phyloP scores from a whole-genome alignment of 1,140 invertebrate genomes.

The Euglossa dilemma region DNA sequence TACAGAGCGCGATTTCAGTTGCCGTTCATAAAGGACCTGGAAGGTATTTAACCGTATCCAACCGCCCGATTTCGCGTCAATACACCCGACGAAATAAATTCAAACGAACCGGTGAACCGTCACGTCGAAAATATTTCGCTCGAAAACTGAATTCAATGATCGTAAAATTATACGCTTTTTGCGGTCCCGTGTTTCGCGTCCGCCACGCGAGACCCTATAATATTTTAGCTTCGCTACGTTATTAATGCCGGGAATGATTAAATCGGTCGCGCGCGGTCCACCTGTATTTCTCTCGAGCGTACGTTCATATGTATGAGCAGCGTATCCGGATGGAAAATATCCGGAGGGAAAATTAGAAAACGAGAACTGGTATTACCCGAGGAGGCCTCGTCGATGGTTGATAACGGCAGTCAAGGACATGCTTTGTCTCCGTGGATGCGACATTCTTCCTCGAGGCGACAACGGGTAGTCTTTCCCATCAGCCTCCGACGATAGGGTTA shows the following conservation, averaged over 20 bases:
- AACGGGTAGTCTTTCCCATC: conserved; percentile 52
- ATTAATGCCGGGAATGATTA: conserved; percentile 8
- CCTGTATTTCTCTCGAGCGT: neutral
- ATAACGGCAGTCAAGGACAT: conserved; percentile 76
- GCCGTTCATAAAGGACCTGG: neutral
- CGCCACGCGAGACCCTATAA: neutral
- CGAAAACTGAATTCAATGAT: conserved; percentile 46
- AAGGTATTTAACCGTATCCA: conserved; percentile 17
- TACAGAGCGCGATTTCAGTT: neutral
- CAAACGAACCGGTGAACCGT: conserved; percentile 30
- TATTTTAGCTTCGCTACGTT: conserved; percentile 30
- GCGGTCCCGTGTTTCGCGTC: conserved; percentile 15
- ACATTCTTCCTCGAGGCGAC: conserved; percentile 63
- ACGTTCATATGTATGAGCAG: no score
- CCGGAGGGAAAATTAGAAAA: neutral
- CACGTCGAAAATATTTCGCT: conserved; percentile 41
- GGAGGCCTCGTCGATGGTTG: conserved; percentile 75
- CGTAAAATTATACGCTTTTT: conserved; percentile 45
- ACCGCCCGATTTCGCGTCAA: conserved; percentile 17
- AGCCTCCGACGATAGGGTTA: conserved; percentile 25
- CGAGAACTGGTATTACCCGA: conserved; percentile 68
- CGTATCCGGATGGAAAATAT: neutral
- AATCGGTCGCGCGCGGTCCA: neutral
- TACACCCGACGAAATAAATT: conserved; percentile 35
- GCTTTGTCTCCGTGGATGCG: conserved; percentile 74